These are phyloP conservation scores for Aythya baeri DNA, from an alignment of 2,113 vertebrate species.

Conservation along the genomic window DNA sequence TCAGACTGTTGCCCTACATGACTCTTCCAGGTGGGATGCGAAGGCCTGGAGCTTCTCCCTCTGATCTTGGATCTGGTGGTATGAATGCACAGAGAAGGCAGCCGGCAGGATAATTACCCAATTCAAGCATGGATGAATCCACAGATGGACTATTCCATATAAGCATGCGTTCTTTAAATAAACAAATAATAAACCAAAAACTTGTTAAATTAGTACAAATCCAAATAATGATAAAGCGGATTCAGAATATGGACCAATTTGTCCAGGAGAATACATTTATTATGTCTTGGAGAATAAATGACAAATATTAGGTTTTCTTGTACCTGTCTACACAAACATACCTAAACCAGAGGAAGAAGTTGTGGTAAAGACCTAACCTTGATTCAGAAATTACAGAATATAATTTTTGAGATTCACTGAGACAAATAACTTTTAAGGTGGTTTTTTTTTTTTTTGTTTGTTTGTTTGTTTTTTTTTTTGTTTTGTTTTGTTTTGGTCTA, in stretches of 20 bases:
- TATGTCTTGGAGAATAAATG: neutral
- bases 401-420: neutral
- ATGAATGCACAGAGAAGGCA: neutral
- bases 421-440: neutral
- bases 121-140: neutral
- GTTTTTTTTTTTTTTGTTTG: neutral
- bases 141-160: neutral
- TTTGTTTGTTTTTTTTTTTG: neutral
- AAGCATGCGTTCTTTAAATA: neutral
- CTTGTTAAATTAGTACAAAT: neutral
- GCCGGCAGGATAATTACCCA: neutral
- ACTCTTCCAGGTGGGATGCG: neutral
- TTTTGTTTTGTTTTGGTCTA: neutral
- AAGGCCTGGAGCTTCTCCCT: neutral
- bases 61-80: neutral
- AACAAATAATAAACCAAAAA: neutral
- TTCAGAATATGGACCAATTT: neutral
- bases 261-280: neutral
- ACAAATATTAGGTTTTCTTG: neutral
- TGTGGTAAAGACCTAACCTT: neutral
- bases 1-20: neutral
- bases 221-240: neutral
- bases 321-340: neutral
- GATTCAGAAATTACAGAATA: neutral
- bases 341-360: neutral